Evolutionary conservation across 2,888 invertebrate genomes (phyloP).

Genomic region (Nemotelus nigrinus): DNA sequence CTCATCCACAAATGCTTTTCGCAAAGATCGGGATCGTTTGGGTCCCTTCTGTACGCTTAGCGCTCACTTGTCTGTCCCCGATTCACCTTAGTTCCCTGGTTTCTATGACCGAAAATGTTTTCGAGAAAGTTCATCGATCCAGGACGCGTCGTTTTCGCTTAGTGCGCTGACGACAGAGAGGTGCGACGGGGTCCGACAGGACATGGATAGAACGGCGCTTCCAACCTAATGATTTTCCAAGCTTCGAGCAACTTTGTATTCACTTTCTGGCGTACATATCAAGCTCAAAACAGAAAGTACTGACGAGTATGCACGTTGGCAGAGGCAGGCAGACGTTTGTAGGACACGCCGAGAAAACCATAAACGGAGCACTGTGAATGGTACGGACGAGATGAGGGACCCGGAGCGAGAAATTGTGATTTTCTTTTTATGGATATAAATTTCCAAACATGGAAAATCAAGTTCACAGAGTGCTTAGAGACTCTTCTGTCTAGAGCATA

Average conservation of each 20-base stretch:
- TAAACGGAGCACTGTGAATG: background rate
- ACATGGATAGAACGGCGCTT: background rate
- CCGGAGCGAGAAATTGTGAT: background rate
- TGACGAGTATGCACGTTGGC: conserved; percentile 5
- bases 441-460: conserved; percentile 39
- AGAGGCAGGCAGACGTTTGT: background rate
- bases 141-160: conserved; percentile 1
- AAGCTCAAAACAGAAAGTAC: conserved; percentile 4
- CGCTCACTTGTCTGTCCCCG: conserved; percentile 34
- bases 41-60: conserved; percentile 17
- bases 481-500: conserved; percentile 31
- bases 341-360: background rate
- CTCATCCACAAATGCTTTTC: no score
- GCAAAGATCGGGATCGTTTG: background rate
- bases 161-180: conserved; percentile 8
- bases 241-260: conserved; percentile 33
- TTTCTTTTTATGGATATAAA: conserved; percentile 34
- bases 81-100: conserved; percentile 37
- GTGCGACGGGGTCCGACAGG: background rate
- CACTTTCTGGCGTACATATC: conserved; percentile 29
- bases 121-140: conserved; percentile 35
- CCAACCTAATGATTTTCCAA: background rate
- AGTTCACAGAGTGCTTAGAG: conserved; percentile 29
- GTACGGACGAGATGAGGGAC: background rate
- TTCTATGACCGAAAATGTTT: conserved; percentile 22